Percentiles rank a stretch among this genome's conserved stretches.
Conservation (phyloP, 2,113 vertebrate genomes). For the Campylorhamphus procurvoides region DNA sequence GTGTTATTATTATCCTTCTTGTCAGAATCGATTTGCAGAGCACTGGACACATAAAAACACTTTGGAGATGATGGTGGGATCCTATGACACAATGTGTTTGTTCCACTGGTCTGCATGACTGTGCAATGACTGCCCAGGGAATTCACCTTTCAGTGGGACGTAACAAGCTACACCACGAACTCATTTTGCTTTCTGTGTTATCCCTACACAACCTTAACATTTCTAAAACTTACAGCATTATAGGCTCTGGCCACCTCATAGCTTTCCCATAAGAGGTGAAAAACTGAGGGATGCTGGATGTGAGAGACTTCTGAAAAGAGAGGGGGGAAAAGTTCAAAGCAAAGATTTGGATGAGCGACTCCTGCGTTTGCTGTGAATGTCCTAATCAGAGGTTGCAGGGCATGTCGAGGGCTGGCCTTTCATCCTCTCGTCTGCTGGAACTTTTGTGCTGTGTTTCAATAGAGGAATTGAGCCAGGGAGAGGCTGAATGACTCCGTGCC, state of each 20-base stretch:
- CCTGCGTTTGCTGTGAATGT: not conserved
- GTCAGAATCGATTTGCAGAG: not conserved
- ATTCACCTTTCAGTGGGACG: not conserved
- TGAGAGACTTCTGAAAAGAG: not conserved
- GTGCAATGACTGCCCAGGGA: accelerated
- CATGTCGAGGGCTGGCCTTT: not conserved
- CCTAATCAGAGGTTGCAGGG: not conserved
- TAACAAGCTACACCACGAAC: accelerated
- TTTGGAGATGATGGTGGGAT: not conserved
- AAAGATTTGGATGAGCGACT: not conserved
- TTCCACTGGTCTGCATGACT: not conserved
- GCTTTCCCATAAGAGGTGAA: not conserved
- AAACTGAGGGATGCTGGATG: not conserved
- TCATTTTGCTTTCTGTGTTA: not conserved
- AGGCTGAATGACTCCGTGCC: not conserved
- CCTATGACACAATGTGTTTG: not conserved
- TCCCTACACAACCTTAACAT: not conserved
- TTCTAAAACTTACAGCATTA: not conserved
- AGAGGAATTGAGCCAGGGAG: not conserved
- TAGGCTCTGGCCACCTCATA: not conserved
- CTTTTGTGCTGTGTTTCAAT: not conserved
- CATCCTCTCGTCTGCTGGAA: not conserved
- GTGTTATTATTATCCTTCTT: not conserved
- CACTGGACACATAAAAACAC: not conserved
- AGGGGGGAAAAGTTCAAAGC: not conserved